A percentile compares a stretch with the other conserved stretches of the same genome.
Evolutionary conservation across 2,797 vertebrate genomes (phyloP).

Genomic region (Momotus momota): DNA sequence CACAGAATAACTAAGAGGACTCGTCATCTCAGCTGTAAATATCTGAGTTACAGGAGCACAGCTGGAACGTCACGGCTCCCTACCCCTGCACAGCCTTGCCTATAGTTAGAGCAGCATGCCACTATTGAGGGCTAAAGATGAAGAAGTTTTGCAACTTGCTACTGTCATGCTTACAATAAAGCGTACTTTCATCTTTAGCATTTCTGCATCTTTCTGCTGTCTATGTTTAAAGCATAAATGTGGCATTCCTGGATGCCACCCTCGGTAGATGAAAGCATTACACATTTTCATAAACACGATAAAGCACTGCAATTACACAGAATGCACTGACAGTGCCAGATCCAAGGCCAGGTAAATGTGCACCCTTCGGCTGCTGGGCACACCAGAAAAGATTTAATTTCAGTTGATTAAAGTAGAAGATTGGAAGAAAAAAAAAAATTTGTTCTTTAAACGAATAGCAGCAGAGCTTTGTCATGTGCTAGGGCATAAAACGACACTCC

Average conservation of each 20-base stretch:
- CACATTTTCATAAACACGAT: conserved; percentile 46
- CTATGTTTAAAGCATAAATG: conserved; percentile 33
- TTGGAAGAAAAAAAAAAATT: not conserved
- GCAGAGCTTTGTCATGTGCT: conserved; percentile 6
- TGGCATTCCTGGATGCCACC: conserved; percentile 2
- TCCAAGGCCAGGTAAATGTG: not conserved
- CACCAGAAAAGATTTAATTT: conserved; percentile 32
- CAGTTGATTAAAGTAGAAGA: conserved; percentile 30
- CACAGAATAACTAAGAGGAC: conserved; percentile 12
- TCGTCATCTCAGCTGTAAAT: conserved; percentile 65
- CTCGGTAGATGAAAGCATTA: conserved; percentile 36
- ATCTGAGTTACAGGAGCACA: conserved; percentile 57
- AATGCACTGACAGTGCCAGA: not conserved
- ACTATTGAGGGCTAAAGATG: conserved; percentile 56
- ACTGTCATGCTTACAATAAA: conserved; percentile 25
- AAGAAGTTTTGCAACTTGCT: conserved; percentile 59
- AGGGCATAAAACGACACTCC: conserved; percentile 53
- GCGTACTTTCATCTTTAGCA: not conserved
- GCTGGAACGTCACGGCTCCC: conserved; percentile 44
- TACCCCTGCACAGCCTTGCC: conserved; percentile 35
- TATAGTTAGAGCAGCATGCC: conserved; percentile 47
- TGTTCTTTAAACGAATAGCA: conserved; percentile 21
- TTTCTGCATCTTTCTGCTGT: conserved; percentile 33
- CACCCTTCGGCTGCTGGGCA: not conserved
- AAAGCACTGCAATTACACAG: conserved; percentile 44